Base-by-base conservation (phyloP, 2,797 vertebrate genomes). In the Discoglossus pictus region DNA sequence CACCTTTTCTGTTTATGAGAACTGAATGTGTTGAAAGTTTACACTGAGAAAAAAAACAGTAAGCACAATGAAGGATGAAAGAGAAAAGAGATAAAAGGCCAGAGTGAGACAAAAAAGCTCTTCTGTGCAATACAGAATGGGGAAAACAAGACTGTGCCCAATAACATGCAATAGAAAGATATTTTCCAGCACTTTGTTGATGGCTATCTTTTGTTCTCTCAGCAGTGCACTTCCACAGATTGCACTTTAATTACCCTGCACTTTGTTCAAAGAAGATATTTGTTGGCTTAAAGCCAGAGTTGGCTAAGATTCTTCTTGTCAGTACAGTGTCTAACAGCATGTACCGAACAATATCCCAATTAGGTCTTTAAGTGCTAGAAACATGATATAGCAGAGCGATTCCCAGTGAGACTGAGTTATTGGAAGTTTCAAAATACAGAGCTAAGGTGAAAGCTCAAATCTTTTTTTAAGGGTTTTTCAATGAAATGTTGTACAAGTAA, bases 261-360 rank as follows among this genome's bases (percentile, higher is more conserved):
- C 80, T 88, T 86, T 85, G 80, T 82, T 85, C 24, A 0, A 1
- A 17, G 73, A 85, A 89, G 84, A 86, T 87, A 76, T 72, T 74
- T 6, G 12, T 61, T 89, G 88, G 88, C 84, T 83, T 59, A 35
- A 2, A 0, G 80, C 86, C 88, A 86, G 68, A 0, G 40, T 61
- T 82, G 79, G 84, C 83, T 81, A 74, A 82, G 76, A 64, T 61
- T 83, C 70, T 6, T 82, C 86, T 80, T 86, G 83, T 87, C 83
- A 80, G 80, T 78, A 64, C 76, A 72, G 80, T 76, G 74, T 84
- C 84, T 85, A 86, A 83, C 81, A 86, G 80, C 74, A 3, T 82
- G 80, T 72, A 78, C 78, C 65, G 80, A 87, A 85, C 82, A 87
- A 85, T 83, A 83, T 83, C 81, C 85, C 82, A 86, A 82, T 88